These are phyloP conservation scores for Pantherophis guttatus DNA, from an alignment of 2,113 vertebrate genomes.

Conservation along the genomic window DNA sequence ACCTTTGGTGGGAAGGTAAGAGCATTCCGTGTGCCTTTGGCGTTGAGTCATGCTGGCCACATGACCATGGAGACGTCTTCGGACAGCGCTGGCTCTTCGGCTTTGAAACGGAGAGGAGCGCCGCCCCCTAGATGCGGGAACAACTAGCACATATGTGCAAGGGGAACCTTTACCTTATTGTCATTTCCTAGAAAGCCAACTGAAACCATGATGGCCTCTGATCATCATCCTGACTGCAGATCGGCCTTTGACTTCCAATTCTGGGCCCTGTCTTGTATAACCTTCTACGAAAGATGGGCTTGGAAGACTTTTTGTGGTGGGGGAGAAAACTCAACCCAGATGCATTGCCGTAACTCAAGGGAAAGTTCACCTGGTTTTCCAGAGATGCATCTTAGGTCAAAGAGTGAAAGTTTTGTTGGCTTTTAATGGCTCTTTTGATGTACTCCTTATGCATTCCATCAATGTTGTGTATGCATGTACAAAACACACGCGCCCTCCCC, in stretches of 20 bases:
- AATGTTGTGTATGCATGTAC: conserved; percentile 52
- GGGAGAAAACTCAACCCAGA: conserved; percentile 46
- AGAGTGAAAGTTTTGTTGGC: conserved; percentile 80
- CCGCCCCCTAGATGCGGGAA: too few relatives aligned
- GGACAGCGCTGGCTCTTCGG: too few relatives aligned
- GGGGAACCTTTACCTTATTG: too few relatives aligned
- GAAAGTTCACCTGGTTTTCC: conserved; percentile 67
- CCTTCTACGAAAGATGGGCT: not conserved
- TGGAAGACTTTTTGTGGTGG: not conserved
- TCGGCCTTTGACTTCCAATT: not conserved
- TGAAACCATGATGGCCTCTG: fast-evolving
- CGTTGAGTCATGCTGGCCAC: too few relatives aligned
- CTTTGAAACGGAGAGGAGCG: too few relatives aligned
- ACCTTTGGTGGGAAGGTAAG: too few relatives aligned
- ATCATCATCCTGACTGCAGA: too few relatives aligned
- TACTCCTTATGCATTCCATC: conserved; percentile 78
- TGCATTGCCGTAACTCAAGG: conserved; percentile 50
- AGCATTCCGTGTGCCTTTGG: too few relatives aligned
- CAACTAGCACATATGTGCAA: too few relatives aligned
- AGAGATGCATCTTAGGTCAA: conserved; percentile 80
- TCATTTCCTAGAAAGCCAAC: not conserved
- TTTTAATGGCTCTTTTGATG: conserved; percentile 81
- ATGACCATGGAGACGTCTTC: too few relatives aligned
- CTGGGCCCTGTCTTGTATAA: not conserved
- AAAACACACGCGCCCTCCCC: not conserved